Conservation (phyloP, 2,888 invertebrate genomes). For the Aelia acuminata region DNA sequence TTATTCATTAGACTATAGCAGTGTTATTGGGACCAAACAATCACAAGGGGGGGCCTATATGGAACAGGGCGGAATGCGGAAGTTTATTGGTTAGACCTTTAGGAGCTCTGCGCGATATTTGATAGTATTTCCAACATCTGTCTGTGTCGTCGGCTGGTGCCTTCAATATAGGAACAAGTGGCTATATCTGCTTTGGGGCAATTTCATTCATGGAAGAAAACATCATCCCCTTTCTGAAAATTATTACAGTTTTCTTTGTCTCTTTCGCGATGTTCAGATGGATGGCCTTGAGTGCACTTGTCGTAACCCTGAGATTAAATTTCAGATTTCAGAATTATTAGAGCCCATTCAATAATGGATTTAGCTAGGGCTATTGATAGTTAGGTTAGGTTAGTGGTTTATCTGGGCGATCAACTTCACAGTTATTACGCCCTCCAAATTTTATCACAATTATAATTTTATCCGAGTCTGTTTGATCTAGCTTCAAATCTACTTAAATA, state of each 20-base stretch:
- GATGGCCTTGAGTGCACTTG: neutral
- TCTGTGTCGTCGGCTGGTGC: conserved; percentile 21
- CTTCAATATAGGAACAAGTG: conserved; percentile 48
- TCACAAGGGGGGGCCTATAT: conserved; percentile 14
- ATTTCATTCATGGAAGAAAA: conserved; percentile 16
- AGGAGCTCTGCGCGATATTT: conserved; percentile 1
- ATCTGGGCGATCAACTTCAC: too few relatives aligned
- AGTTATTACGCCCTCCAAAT: too few relatives aligned
- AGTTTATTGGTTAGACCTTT: conserved; percentile 27
- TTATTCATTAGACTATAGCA: conserved; percentile 52
- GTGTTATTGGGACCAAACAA: conserved; percentile 36
- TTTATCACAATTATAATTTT: too few relatives aligned
- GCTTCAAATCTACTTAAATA: too few relatives aligned
- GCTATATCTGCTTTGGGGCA: conserved; percentile 39
- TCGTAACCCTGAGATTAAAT: neutral
- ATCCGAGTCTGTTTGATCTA: too few relatives aligned
- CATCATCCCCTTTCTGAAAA: neutral
- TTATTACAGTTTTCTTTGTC: neutral
- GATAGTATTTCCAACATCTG: conserved; percentile 40
- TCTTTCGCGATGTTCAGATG: neutral
- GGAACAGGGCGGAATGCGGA: neutral
- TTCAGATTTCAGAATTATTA: too few relatives aligned
- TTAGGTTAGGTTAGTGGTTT: too few relatives aligned
- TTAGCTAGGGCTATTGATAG: too few relatives aligned
- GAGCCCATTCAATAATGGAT: too few relatives aligned